A percentile compares a stretch with the other conserved stretches of the same genome.
Conservation (phyloP, 2,888 invertebrate species). For the Sinelater perroti region DNA sequence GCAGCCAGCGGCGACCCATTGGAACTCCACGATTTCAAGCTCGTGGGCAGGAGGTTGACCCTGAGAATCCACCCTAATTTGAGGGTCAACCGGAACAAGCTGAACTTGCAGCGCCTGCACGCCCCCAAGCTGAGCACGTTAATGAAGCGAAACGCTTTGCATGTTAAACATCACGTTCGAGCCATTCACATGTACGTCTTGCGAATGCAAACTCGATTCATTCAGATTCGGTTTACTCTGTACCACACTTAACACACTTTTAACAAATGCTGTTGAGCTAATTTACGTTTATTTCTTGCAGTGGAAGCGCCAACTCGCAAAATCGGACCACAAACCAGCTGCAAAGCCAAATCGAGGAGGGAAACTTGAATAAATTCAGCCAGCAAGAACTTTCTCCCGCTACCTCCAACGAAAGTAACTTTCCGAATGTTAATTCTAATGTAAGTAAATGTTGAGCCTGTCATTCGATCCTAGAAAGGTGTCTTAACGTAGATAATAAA, state of each 20-base stretch:
- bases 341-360: constrained; percentile 27
- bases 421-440: constrained; percentile 22
- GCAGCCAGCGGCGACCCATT: constrained; percentile 48
- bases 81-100: constrained; percentile 48
- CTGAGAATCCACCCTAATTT: constrained; percentile 50
- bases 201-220: constrained; percentile 3
- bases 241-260: no score
- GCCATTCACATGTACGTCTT: constrained; percentile 57
- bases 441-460: no score
- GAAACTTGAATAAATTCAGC: constrained; percentile 23
- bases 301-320: constrained; percentile 10
- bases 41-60: constrained; percentile 53
- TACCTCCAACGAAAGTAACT: constrained; percentile 26
- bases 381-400: constrained; percentile 28
- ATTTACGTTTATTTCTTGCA: constrained; percentile 9
- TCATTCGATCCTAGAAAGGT: no score
- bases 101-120: constrained; percentile 46
- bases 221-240: no score
- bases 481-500: no score
- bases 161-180: constrained; percentile 57
- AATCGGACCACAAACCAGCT: constrained; percentile 10
- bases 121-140: constrained; percentile 50
- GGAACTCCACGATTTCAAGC: constrained; percentile 46
- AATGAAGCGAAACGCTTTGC: constrained; percentile 54
- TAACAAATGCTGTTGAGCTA: background rate